Evolutionary conservation across 2,888 invertebrate genomes (phyloP), one percentile per base, ranked within the genome.

Genomic region (Plebejus argus): DNA sequence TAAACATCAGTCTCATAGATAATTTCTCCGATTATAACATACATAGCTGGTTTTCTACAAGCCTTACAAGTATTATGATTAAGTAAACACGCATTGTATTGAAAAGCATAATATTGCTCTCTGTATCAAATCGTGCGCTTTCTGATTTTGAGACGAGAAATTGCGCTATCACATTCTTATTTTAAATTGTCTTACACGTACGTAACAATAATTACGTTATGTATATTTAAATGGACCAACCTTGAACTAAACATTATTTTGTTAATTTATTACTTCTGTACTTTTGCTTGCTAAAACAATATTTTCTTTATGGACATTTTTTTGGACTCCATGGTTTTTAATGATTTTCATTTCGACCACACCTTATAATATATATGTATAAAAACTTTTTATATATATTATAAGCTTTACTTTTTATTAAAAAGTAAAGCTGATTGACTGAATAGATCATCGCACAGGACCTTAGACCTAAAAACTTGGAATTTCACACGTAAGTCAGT

Each of bases 131-230:
- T 82, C 66, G 89, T 86, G 90, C 93, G 93, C 93, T 93, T 93
- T 93, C 93, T 93, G 93, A 93, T 93, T 93, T 91, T 91, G 86
- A 88, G 87, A 85, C 88, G 89, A 89, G 90, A 90, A 90, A 89
- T 87, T 83, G 85, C 79, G 86, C 85, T 78, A 87, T 91, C 92
- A 91, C 90, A 91, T 90, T 86, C 84, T 85, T 88, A 88, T 86
- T 88, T 89, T 83, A 90, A 89, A 85, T 83, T 81, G 82, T 86
- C 88, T 92, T 92, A 91, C 91, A 91, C 91, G 90, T 91, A 85
- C 87, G 85, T 81, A 80, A 84, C 85, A 86, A 87, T 89, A 86
- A 87, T 89, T 88, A 87, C 88, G 88, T 89, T 90, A 90, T 88
- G 89, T 84, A 23, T 79, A n/a, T n/a, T n/a, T n/a, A 76, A 74